Evolutionary conservation across 1,140 invertebrate genomes (phyloP), one percentile per base, ranked within the genome.

Genomic region (Antheraea pernyi): DNA sequence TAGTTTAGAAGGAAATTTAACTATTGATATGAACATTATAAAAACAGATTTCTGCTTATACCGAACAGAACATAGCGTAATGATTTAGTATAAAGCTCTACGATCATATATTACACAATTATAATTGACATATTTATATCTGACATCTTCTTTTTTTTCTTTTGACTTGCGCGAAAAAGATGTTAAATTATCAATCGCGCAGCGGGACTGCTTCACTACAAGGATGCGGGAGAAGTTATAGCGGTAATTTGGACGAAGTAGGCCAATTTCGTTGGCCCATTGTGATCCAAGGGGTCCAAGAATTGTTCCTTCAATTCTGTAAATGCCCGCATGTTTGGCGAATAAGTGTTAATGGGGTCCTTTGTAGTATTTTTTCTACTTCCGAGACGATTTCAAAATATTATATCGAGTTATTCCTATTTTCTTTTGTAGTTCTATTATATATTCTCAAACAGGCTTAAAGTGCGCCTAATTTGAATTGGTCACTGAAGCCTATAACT

Each of bases 181-280:
- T 30, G 65, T 77, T 63, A 71, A 72, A 72, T 72, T 70, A 65
- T 75, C 71, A 53, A 59, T 59, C 18, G 73, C 53, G 65, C 77
- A 68, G 81, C 60, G 81, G 79, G 77, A 67, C 74, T 61, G 16
- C 46, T 6, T 6, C 5, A 53, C 46, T 53, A 53, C 60, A 82
- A 88, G 81, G 82, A 91, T 91, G 89, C 89, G 88, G 89, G 89
- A 80, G 67, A 53, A 3, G 60, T 75, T 73, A 86, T 88, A 84
- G 73, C 77, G 86, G 83, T 89, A 89, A 91, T 91, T 91, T 89
- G 81, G 70, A 46, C 59, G 67, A 71, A 75, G 74, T 70, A 81
- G 77, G 67, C 81, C 79, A 83, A 83, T 83, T 87, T 80, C 70
- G 71, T 67, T 73, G 70, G 69, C 70, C 85, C 75, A 91, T 90